phyloP scores from a whole-genome alignment of 1,140 invertebrate genomes.

The Phymorhynchus buccinoides region DNA sequence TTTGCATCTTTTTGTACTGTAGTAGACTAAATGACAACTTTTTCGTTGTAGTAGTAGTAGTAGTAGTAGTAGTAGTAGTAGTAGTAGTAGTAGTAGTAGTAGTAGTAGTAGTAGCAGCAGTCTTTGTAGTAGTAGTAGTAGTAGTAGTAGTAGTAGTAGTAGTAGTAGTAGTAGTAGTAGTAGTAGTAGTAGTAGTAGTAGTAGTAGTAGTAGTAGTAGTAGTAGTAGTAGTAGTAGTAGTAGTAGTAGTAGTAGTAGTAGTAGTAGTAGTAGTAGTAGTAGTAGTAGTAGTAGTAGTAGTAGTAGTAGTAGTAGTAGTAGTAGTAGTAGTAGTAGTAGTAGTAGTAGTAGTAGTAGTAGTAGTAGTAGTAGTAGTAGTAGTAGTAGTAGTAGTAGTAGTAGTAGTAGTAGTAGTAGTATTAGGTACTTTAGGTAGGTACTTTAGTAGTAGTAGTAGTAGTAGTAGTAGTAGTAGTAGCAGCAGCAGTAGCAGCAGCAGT shows the following conservation, averaged over 20 bases:
- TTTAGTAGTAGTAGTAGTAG: no score
- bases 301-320: slow-evolving; percentile 17
- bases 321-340: slow-evolving; percentile 16
- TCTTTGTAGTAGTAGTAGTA: no score
- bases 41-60: not conserved
- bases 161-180: slow-evolving; percentile 16
- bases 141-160: slow-evolving; percentile 16
- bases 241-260: slow-evolving; percentile 17
- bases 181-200: slow-evolving; percentile 17
- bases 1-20: not conserved
- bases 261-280: slow-evolving; percentile 16
- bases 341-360: slow-evolving; percentile 15
- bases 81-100: no score
- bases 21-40: not conserved
- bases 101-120: no score
- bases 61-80: slow-evolving; percentile 17
- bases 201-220: slow-evolving; percentile 16
- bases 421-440: no score
- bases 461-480: no score
- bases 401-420: no score
- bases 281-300: slow-evolving; percentile 16
- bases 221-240: slow-evolving; percentile 16
- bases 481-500: no score
- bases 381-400: slow-evolving; percentile 16
- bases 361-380: slow-evolving; percentile 17